Evolutionary conservation across 2,797 vertebrate genomes (phyloP), one percentile per base, ranked within the genome.

Genomic region (Rhadinocentrus ornatus): DNA sequence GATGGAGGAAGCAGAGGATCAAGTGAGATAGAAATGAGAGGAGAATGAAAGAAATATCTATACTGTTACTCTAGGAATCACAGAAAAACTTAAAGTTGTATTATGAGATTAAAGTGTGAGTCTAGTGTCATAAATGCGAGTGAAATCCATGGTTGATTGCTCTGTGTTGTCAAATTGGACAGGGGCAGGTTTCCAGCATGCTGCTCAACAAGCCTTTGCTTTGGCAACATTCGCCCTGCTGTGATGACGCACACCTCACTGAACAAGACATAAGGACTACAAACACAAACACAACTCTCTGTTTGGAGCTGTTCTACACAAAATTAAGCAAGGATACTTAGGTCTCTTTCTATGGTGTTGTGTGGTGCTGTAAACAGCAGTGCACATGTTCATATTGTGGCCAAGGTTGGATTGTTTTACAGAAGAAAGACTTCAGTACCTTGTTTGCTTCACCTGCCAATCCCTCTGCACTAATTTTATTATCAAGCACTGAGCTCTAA

Each of bases 201-300:
- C 12, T 26, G 34, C 77, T 66, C 60, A 26, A 66, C 74, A 59
- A 77, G 83, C 69, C 75, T 78, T 81, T 91, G 89, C 90, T 92
- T 91, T 92, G 91, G 88, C 88, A 93, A 91, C 89, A 88, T 8
- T 20, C 31, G 24, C 50, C 69, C 71, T 29, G 0, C 72, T 56
- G 71, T n/a, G 24, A 72, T 91, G 89, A 92, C 84, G 78, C 89
- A 89, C 81, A 73, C 27, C 62, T 73, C 5, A 6, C 63, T 27
- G 6, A 55, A n/a, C 44, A 29, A 64, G 65, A 63, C 26, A 24
- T 34, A 54, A 53, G 62, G 58, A 73, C 67, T 69, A 44, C n/a
- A 8, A 87, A 86, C 82, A 89, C 70, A 77, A 77, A 76, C 78
- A 75, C 69, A 8, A 2, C 61, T 26, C 63, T 78, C 41, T 0